Base-by-base conservation (phyloP, 2,797 vertebrate species). In the Oceanodroma leucorhoa region DNA sequence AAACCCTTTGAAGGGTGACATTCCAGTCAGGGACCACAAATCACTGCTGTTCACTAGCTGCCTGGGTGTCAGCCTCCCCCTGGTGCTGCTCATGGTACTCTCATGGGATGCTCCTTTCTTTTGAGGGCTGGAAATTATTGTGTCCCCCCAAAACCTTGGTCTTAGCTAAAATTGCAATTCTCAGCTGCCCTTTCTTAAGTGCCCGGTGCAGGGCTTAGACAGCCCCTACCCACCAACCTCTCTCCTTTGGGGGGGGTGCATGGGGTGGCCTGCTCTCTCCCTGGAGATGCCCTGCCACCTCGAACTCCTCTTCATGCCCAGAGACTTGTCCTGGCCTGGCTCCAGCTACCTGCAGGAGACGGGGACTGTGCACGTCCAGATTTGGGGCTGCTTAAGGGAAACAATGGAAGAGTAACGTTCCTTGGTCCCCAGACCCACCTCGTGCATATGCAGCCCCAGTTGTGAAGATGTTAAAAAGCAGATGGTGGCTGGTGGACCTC, bases 391-490 rank as follows among this genome's bases (percentile, higher is more conserved):
- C 15, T 65, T 21, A 73, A 92, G 17, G 9, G 58, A 69, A 72
- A n/a, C 24, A 7, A 1, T 19, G 30, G 10, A 45, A 61, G 5
- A 87, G 34, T 14, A 21, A 24, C 1, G 2, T 22, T 58, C 40
- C 46, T 53, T 8, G 4, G 7, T 30, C n/a, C 21, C 18, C 54
- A 69, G 32, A 21, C 17, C 14, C 34, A 45, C 8, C 10, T 43
- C 1, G 0, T 16, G 53, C 24, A 3, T 6, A 14, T 2, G 9
- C 9, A 3, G 12, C 16, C 38, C 12, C 17, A 26, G 18, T 1
- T 50, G 48, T 14, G 45, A 78, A 41, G 38, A 13, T 5, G 2
- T 27, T 51, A 22, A 43, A 57, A 70, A 55, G 32, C 61, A 73
- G 20, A 17, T 15, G 73, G 30, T 23, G 15, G 9, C 50, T 38